phyloP scores from a whole-genome alignment of 2,888 invertebrate species.

The Drosophila kanekoi region DNA sequence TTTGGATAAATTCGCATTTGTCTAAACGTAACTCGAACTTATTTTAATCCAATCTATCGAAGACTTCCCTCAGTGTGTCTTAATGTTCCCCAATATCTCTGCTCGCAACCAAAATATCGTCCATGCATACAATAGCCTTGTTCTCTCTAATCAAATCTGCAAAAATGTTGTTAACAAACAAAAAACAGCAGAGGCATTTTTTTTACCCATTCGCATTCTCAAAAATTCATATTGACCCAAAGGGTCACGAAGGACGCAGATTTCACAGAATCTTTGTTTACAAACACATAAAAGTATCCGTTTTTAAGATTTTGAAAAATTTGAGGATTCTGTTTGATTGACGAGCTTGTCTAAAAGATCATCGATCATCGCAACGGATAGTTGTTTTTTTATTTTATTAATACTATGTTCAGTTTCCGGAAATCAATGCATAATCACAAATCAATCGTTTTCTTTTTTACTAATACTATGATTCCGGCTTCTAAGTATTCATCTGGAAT shows the following conservation, averaged over 20 bases:
- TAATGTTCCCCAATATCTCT: neutral
- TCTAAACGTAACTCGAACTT: neutral
- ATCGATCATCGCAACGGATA: constrained; percentile 4
- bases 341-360: constrained; percentile 4
- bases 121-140: neutral
- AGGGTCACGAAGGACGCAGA: neutral
- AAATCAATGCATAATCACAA: constrained; percentile 20
- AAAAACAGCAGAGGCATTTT: no score
- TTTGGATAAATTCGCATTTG: neutral
- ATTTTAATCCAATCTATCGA: neutral
- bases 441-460: constrained; percentile 8
- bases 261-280: neutral
- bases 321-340: neutral
- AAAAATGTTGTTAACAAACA: no score
- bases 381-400: constrained; percentile 4
- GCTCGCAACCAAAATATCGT: neutral
- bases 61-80: neutral
- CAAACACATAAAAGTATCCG: neutral
- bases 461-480: constrained; percentile 6
- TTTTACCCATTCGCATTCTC: neutral
- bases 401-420: constrained; percentile 12
- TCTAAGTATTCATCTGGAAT: constrained; percentile 22
- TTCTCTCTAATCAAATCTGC: no score
- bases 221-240: neutral
- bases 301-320: neutral